Evolutionary conservation across 2,797 vertebrate genomes (phyloP).

Genomic region (Zalophus californianus): DNA sequence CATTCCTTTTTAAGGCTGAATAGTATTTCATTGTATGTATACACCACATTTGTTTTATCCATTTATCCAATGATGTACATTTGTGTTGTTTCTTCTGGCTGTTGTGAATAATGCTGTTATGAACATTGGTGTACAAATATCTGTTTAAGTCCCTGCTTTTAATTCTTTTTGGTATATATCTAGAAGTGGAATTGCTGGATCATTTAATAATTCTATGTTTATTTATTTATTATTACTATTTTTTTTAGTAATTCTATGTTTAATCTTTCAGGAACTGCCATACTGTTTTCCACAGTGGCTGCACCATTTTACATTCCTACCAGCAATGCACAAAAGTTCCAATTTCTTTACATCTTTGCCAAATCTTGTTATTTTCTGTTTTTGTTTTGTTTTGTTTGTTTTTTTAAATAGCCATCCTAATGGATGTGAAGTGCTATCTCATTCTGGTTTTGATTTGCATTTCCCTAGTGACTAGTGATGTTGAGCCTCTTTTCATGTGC

Average conservation of each 20-base stretch:
- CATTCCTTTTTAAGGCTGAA: slow-evolving; percentile 9
- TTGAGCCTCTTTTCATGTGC: background rate
- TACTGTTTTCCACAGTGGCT: background rate
- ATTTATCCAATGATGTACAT: background rate
- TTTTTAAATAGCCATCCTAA: slow-evolving; percentile 18
- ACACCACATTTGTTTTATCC: background rate
- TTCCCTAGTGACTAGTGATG: background rate
- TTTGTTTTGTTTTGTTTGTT: background rate
- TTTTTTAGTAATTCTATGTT: background rate
- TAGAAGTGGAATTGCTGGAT: background rate
- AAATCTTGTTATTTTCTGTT: background rate
- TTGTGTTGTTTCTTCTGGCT: background rate
- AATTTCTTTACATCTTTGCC: background rate
- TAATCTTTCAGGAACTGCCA: background rate
- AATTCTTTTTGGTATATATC: background rate
- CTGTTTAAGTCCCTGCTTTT: background rate
- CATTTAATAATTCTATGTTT: background rate
- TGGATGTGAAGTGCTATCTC: background rate
- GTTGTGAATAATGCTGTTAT: background rate
- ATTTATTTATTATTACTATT: background rate
- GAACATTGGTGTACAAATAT: background rate
- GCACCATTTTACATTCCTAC: background rate
- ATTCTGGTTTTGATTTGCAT: background rate
- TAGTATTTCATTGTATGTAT: background rate
- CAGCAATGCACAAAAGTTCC: background rate